Base-by-base conservation (phyloP, 2,113 vertebrate genomes). In the Meleagris gallopavo region DNA sequence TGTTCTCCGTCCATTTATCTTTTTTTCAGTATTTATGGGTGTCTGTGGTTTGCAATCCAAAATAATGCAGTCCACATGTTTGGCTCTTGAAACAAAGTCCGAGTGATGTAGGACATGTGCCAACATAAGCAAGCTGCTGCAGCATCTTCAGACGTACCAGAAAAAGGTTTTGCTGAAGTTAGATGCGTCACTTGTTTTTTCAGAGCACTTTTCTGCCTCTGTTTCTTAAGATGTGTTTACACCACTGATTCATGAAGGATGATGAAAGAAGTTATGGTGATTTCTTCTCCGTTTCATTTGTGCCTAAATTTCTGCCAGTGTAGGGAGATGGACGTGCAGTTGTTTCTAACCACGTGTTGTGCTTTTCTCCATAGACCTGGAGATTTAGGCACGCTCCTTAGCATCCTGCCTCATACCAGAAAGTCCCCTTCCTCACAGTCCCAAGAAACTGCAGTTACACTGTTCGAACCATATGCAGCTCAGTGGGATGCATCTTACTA, bases 31-130 rank as follows among this genome's bases (percentile, higher is more conserved):
- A 25, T 72, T 78, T 55, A 66, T 18, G 29, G 25, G 48, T 48
- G 11, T 17, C 70, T 1, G 4, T 73, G 78, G 36, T 93, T 87
- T 76, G 48, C 34, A 78, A 38, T 41, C 10, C 52, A 69, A 83
- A 92, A 74, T 34, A 66, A 62, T 0, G 2, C 9, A 4, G 46
- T 69, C 46, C 6, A 5, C 1, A 50, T 50, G 0, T 65, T 65
- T 91, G 32, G 29, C 55, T 74, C 41, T 36, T 45, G 55, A 46
- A 72, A 46, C 18, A 78, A 71, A 1, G 3, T 36, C 9, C 6
- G 30, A 20, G 45, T 74, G 22, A 24, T 85, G 87, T 69, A 57
- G 32, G 71, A 65, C 19, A 15, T 6, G 45, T 29, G 61, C 61
- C 73, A 79, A 72, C 13, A 17, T 25, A 9, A 85, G 18, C 30